Evolutionary conservation across 2,113 vertebrate genomes (phyloP).

Genomic region (Galemys pyrenaicus): DNA sequence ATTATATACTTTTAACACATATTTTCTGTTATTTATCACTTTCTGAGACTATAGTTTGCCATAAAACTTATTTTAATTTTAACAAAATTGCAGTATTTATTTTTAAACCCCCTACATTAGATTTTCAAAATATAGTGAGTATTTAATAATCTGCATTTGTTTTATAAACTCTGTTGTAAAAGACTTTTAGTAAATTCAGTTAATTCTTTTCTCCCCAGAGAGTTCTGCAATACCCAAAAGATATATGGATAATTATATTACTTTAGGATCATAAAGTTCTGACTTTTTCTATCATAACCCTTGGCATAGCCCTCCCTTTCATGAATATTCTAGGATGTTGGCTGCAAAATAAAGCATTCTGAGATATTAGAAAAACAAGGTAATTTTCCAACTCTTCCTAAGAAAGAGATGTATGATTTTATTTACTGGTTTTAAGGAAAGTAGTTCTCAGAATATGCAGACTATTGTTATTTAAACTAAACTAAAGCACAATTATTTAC

Average conservation of each 20-base stretch:
- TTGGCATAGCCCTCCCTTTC: neutral
- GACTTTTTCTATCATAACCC: neutral
- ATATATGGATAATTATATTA: neutral
- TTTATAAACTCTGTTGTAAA: conserved; percentile 37
- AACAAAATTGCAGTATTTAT: neutral
- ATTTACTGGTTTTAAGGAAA: conserved; percentile 52
- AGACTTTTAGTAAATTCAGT: conserved; percentile 46
- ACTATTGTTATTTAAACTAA: neutral
- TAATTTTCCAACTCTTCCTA: conserved; percentile 44
- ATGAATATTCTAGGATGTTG: neutral
- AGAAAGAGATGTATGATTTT: neutral
- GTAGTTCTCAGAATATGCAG: neutral
- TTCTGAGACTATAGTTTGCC: neutral
- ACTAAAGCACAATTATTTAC: neutral
- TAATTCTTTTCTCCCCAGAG: neutral
- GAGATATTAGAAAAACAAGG: conserved; percentile 9
- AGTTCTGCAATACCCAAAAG: neutral
- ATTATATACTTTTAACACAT: neutral
- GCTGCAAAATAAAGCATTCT: neutral
- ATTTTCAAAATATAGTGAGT: conserved; percentile 30
- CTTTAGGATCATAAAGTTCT: neutral
- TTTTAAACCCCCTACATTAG: conserved; percentile 1
- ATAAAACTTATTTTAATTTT: neutral
- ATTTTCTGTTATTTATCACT: neutral
- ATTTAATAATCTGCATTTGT: conserved; percentile 41